Evolutionary conservation across 2,113 vertebrate genomes (phyloP).

Genomic region (Egretta garzetta): DNA sequence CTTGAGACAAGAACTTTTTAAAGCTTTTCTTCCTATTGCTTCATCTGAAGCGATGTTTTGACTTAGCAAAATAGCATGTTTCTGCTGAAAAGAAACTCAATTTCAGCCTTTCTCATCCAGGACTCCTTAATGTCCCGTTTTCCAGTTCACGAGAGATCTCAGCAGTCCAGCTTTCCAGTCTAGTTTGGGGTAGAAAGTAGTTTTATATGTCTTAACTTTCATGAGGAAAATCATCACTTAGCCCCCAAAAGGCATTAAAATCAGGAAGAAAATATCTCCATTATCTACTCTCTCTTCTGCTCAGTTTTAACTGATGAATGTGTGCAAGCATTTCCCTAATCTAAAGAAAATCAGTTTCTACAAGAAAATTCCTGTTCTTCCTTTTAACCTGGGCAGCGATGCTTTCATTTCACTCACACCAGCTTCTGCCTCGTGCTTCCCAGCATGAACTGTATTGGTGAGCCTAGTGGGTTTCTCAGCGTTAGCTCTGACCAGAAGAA

Average conservation of each 20-base stretch:
- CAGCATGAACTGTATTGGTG: not conserved
- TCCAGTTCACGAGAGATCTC: not conserved
- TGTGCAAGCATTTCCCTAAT: not conserved
- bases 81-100: not conserved
- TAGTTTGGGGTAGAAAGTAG: not conserved
- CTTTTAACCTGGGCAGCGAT: not conserved
- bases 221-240: not conserved
- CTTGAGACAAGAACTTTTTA: not conserved
- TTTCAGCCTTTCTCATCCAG: not conserved
- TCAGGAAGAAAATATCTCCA: not conserved
- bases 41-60: not conserved
- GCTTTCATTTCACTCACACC: not conserved
- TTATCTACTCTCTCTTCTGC: not conserved
- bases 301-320: not conserved
- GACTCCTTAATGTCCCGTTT: not conserved
- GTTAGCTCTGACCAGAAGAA: not conserved
- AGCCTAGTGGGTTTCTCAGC: not conserved
- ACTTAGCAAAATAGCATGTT: not conserved
- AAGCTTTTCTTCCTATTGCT: not conserved
- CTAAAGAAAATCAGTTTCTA: not conserved
- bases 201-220: not conserved
- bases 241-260: not conserved
- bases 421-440: not conserved
- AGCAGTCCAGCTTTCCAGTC: not conserved
- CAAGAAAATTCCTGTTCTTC: not conserved